These are phyloP conservation scores for Tursiops truncatus DNA, from an alignment of 2,113 vertebrate species.

Conservation along the genomic window DNA sequence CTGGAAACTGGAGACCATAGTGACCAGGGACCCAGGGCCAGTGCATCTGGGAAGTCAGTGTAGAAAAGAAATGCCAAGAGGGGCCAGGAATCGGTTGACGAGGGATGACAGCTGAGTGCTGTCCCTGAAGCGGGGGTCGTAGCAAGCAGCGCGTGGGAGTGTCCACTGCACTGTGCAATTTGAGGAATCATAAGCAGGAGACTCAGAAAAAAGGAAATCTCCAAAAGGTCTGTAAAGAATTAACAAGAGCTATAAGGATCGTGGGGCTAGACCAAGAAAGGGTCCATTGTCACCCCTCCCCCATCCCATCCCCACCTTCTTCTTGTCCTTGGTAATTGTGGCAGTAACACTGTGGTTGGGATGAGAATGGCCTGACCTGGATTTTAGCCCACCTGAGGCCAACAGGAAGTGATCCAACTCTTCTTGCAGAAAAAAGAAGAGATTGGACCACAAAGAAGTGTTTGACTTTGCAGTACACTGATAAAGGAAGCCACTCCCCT, in stretches of 20 bases:
- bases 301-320: background rate
- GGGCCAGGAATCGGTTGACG: rapidly evolving
- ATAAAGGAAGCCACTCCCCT: background rate
- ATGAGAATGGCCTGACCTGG: background rate
- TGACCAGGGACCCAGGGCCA: background rate
- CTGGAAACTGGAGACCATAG: background rate
- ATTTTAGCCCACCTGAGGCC: background rate
- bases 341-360: background rate
- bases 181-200: background rate
- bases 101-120: background rate
- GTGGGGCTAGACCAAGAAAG: background rate
- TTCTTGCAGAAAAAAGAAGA: background rate
- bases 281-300: too few relatives aligned
- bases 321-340: background rate
- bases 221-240: background rate
- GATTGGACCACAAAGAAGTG: background rate
- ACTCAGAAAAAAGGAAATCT: background rate
- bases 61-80: background rate
- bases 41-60: background rate
- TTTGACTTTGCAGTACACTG: background rate
- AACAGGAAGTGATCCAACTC: background rate
- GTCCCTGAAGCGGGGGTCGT: background rate
- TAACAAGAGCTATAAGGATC: background rate
- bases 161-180: background rate
- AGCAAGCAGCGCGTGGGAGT: background rate